Percentiles rank a stretch among this genome's conserved stretches.
These are phyloP conservation scores for Drosophila tripunctata DNA, from an alignment of 2,888 invertebrate species.

Conservation along the genomic window DNA sequence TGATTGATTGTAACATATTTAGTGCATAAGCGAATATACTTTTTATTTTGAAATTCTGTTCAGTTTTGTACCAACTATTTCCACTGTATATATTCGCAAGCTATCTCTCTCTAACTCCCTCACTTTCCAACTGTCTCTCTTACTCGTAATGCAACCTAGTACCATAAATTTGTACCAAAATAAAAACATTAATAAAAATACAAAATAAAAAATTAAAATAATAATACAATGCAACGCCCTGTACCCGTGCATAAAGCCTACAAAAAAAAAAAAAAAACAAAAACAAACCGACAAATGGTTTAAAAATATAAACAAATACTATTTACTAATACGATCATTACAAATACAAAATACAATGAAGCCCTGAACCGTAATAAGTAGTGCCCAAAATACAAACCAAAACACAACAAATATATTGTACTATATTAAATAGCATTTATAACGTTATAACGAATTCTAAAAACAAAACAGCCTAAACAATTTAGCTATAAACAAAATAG, in stretches of 20 bases:
- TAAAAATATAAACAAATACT: slow-evolving; percentile 54
- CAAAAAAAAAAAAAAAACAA: slow-evolving; percentile 39
- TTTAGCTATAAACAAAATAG: slow-evolving; percentile 64
- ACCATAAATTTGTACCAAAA: slow-evolving; percentile 78
- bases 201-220: slow-evolving; percentile 26
- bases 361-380: slow-evolving; percentile 78
- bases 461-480: slow-evolving; percentile 62
- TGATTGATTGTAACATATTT: slow-evolving; percentile 25
- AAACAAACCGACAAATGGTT: slow-evolving; percentile 54
- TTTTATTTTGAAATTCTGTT: background rate
- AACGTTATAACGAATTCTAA: slow-evolving; percentile 69
- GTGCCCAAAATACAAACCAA: slow-evolving; percentile 60
- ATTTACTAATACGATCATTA: slow-evolving; percentile 59
- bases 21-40: background rate
- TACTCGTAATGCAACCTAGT: slow-evolving; percentile 64
- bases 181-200: slow-evolving; percentile 28
- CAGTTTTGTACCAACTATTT: slow-evolving; percentile 6
- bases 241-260: slow-evolving; percentile 78
- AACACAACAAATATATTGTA: slow-evolving; percentile 35
- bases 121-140: slow-evolving; percentile 5
- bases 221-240: slow-evolving; percentile 71
- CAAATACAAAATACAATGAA: slow-evolving; percentile 35
- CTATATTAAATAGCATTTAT: slow-evolving; percentile 72
- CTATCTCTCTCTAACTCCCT: slow-evolving; percentile 18
- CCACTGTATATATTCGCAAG: slow-evolving; percentile 39